Conservation (phyloP, 92 coral and sea anemone species). For the Phenganax subtilis region DNA sequence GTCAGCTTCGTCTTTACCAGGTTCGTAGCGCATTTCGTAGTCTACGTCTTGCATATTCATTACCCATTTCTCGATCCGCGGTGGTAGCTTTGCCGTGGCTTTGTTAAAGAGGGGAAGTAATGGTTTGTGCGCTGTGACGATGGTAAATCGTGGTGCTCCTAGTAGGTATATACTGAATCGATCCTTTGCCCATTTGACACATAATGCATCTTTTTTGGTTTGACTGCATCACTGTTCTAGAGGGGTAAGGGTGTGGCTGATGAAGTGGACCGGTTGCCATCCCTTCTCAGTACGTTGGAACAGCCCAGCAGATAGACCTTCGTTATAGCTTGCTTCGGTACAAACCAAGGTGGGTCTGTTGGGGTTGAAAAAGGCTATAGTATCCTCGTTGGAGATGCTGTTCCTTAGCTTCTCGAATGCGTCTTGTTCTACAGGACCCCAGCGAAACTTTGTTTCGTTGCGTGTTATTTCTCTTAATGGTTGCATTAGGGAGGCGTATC, state of each 20-base stretch:
- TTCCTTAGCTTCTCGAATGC: slow-evolving; percentile 34
- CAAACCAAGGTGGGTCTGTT: slow-evolving; percentile 35
- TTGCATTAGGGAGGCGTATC: background rate
- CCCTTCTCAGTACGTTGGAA: no score
- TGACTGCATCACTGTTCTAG: slow-evolving; percentile 54
- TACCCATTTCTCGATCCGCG: slow-evolving; percentile 44
- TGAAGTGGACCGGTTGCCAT: slow-evolving; percentile 51
- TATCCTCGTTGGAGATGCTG: slow-evolving; percentile 32
- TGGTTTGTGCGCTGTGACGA: slow-evolving; percentile 56
- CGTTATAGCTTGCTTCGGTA: slow-evolving; percentile 55
- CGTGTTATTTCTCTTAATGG: slow-evolving; percentile 35
- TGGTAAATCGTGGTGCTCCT: slow-evolving; percentile 52
- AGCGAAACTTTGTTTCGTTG: slow-evolving; percentile 32
- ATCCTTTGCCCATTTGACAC: slow-evolving; percentile 53
- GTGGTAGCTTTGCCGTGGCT: slow-evolving; percentile 44
- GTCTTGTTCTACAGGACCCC: slow-evolving; percentile 19
- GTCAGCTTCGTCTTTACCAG: slow-evolving; percentile 47
- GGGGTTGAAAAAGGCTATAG: slow-evolving; percentile 42
- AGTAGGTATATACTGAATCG: slow-evolving; percentile 56
- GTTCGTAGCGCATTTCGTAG: slow-evolving; percentile 46
- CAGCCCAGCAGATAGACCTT: slow-evolving; percentile 52
- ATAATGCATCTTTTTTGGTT: slow-evolving; percentile 51
- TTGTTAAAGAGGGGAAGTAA: slow-evolving; percentile 51
- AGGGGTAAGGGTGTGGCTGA: slow-evolving; percentile 48
- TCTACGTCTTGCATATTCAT: slow-evolving; percentile 65